A percentile compares a stretch with the other conserved stretches of the same genome.
These are phyloP conservation scores for Drosophila teissieri DNA, from an alignment of 1,140 invertebrate genomes.

Conservation along the genomic window DNA sequence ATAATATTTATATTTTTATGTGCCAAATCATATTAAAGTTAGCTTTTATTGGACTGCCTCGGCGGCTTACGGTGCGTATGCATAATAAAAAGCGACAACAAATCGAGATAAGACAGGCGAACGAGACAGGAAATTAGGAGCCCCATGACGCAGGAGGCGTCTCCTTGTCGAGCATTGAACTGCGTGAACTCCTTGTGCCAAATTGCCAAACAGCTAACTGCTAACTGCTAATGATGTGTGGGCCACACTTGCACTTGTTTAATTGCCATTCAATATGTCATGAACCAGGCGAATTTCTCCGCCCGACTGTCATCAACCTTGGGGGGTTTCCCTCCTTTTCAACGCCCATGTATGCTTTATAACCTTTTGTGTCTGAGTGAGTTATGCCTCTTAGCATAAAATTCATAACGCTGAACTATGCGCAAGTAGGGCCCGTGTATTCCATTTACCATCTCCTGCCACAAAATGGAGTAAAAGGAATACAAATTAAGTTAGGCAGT, in stretches of 20 bases:
- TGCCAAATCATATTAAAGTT: conserved; percentile 80
- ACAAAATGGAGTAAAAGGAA: conserved; percentile 77
- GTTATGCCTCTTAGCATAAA: conserved; percentile 71
- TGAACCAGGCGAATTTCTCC: conserved; percentile 17
- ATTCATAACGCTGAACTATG: conserved; percentile 72
- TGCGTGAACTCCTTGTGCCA: conserved; percentile 2
- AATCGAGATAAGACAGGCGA: conserved; percentile 69
- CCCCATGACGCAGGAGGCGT: conserved; percentile 32
- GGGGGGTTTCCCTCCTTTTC: conserved; percentile 5
- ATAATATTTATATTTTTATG: conserved; percentile 81
- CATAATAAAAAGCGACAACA: conserved; percentile 77
- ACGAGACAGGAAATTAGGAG: conserved; percentile 76
- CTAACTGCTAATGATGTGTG: conserved; percentile 56
- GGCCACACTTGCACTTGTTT: conserved; percentile 61
- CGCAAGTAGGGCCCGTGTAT: conserved; percentile 46
- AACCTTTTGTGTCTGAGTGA: conserved; percentile 80
- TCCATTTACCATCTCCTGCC: conserved; percentile 30
- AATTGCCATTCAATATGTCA: conserved; percentile 77
- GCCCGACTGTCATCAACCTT: conserved; percentile 72
- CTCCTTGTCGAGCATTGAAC: conserved; percentile 55
- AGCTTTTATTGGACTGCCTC: conserved; percentile 64
- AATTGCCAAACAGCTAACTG: not conserved
- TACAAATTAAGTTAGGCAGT: conserved; percentile 77
- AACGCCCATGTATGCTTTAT: conserved; percentile 55
- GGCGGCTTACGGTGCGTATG: conserved; percentile 62